Base-by-base conservation (phyloP, 2,797 vertebrate species). In the Glyptemys insculpta region DNA sequence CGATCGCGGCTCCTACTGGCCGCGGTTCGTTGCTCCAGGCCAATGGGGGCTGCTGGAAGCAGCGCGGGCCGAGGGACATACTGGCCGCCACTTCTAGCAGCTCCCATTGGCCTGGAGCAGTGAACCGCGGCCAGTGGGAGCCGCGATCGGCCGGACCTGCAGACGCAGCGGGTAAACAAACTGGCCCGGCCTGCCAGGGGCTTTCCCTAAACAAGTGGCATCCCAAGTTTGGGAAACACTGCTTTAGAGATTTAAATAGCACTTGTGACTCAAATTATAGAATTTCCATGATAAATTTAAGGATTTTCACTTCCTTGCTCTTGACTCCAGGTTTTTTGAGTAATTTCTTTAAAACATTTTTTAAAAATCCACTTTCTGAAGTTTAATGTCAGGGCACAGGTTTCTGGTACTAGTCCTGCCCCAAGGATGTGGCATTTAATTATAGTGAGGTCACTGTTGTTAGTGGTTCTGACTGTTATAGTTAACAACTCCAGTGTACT, bases 251-350 rank as follows among this genome's bases (percentile, higher is more conserved):
- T 65, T 15, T 1, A 37, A 91, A 79, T 27, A 31, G 9, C 53
- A 68, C 4, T 34, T 83, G 41, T 37, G 82, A 12, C 41, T 87
- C 44, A 90, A 92, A 68, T 0, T 59, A 72, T 4, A 81, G 83
- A 8, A 2, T 27, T 56, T 37, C 8, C 50, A 3, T 27, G 18
- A 8, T 0, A 57, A 23, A n/a, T n/a, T 3, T 56, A 44, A 90
- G 54, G 47, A 72, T 62, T 34, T 29, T 9, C 19, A 25, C 21
- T 23, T 10, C 29, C 78, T 74, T 0, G 0, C 57, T 12, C 8
- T 10, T 37, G 49, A 31, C 41, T 34, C 3, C 12, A 0, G 9
- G 53, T 49, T 6, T n/a, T 78, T 53, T 3, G 81, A 65, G 85
- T 84, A 29, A 68, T 18, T 0, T 1, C 8, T 81, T 50, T 72